These are phyloP conservation scores for Popillia japonica DNA, from an alignment of 1,140 invertebrate species.

Conservation along the genomic window DNA sequence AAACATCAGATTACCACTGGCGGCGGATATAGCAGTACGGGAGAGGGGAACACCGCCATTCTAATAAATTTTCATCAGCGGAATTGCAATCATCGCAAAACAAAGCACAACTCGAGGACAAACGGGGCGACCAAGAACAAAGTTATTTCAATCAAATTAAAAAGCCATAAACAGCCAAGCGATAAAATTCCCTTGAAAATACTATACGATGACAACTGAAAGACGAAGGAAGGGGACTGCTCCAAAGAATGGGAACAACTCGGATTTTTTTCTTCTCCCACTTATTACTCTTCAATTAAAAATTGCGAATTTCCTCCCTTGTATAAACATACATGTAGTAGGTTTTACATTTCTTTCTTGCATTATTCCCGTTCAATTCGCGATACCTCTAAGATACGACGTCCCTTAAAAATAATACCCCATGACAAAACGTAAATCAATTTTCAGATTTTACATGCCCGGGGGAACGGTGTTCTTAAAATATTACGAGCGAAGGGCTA, in stretches of 20 bases:
- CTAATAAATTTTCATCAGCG: constrained; percentile 34
- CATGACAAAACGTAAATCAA: constrained; percentile 26
- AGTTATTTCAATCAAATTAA: constrained; percentile 35
- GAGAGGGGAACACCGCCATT: not conserved
- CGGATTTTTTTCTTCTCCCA: not conserved
- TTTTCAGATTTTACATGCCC: constrained; percentile 33
- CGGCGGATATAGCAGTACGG: not conserved
- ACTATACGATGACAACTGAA: not conserved
- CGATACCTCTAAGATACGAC: not conserved
- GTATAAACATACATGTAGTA: not conserved
- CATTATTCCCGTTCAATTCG: not conserved
- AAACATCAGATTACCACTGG: constrained; percentile 4
- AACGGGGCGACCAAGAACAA: constrained; percentile 21
- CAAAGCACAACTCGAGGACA: constrained; percentile 11
- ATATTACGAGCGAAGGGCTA: constrained; percentile 6
- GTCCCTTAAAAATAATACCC: constrained; percentile 30
- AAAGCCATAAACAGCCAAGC: constrained; percentile 25
- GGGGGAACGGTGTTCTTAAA: constrained; percentile 13
- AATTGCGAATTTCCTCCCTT: not conserved
- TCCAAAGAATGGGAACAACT: not conserved
- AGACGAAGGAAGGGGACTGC: not conserved
- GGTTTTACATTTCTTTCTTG: not conserved
- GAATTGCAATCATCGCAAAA: constrained; percentile 33
- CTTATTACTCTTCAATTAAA: constrained; percentile 29
- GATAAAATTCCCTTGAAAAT: constrained; percentile 28